Conservation (phyloP, 2,797 vertebrate genomes). For the Dicrostonyx torquatus region DNA sequence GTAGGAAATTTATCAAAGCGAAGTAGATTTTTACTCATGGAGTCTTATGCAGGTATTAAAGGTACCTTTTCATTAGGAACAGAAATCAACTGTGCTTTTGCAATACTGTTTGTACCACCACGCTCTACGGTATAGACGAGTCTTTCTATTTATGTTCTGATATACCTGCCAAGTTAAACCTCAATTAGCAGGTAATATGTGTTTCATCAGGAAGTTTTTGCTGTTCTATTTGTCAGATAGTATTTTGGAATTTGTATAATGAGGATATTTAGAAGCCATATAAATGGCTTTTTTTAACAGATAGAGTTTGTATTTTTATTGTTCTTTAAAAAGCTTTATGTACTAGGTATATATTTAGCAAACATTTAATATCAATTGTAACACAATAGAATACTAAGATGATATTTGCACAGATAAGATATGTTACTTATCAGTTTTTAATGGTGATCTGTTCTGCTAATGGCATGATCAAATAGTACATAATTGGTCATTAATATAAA, state of each 20-base stretch:
- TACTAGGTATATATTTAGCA: slow-evolving; percentile 88
- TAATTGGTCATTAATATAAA: slow-evolving; percentile 75
- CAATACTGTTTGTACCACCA: slow-evolving; percentile 58
- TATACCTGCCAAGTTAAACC: slow-evolving; percentile 74
- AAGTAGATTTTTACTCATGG: slow-evolving; percentile 35
- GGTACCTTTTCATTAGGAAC: slow-evolving; percentile 66
- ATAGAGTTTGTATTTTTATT: slow-evolving; percentile 91
- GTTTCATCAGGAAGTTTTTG: slow-evolving; percentile 86
- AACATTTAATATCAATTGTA: slow-evolving; percentile 86
- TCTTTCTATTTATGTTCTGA: slow-evolving; percentile 73
- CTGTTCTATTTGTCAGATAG: slow-evolving; percentile 88
- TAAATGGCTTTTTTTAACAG: slow-evolving; percentile 88
- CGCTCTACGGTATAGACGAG: slow-evolving; percentile 53
- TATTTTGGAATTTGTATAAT: slow-evolving; percentile 90
- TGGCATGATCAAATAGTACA: slow-evolving; percentile 82
- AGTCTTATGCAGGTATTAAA: slow-evolving; percentile 61
- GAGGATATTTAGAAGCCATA: slow-evolving; percentile 87
- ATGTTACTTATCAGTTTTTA: slow-evolving; percentile 85
- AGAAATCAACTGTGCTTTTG: slow-evolving; percentile 71
- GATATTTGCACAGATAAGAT: slow-evolving; percentile 87
- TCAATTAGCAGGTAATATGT: slow-evolving; percentile 82
- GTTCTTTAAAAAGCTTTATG: slow-evolving; percentile 88
- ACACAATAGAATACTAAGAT: slow-evolving; percentile 80
- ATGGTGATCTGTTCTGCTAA: slow-evolving; percentile 80
- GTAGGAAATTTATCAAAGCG: background rate